Base-by-base conservation (phyloP, 2,113 vertebrate genomes). In the Lynx canadensis region DNA sequence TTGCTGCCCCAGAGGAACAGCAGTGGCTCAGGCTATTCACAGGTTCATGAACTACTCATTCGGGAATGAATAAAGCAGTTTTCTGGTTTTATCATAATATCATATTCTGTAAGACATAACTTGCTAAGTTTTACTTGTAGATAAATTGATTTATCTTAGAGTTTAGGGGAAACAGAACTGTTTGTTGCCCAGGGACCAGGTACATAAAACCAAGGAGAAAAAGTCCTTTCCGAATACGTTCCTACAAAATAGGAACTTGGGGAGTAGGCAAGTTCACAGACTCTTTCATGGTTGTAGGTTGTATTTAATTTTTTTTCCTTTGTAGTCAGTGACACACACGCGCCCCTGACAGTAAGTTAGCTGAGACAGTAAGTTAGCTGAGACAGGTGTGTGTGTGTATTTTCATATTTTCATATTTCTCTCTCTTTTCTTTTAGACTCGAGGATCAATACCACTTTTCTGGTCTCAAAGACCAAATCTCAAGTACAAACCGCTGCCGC, bases 401-500 rank as follows among this genome's bases (percentile, higher is more conserved):
- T 92, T 95, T 55, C 45, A 45, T 45, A 45, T 85, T 84, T 74
- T 73, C 69, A 38, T 12, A 0, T 98, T 87, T 84, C 87, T 16
- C 25, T 84, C 87, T 16, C 25, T 97, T 97, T 63, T 97, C 95
- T 98, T 98, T 91, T 94, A 99, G 99, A 99, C 99, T 8, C 99
- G 99, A 98, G 99, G 99, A 97, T 99, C 99, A 73, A 99, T 99
- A 97, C 99, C 99, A 10, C 99, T 99, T 98, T 99, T 99, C 98
- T 99, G 99, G 99, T 99, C 99, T 95, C 99, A 99, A 71, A 99
- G 99, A 97, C 99, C 99, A 95, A 99, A 99, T 97, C 99, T 99
- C 96, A 99, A 99, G 98, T 99, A 99, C 89, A 99, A 99, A 97
- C 99, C 99, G 95, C 99, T 98, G 93, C 99, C 99, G 31, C 99